Conservation (phyloP, 2,888 invertebrate genomes). For the Eumacrocentrus americanus region DNA sequence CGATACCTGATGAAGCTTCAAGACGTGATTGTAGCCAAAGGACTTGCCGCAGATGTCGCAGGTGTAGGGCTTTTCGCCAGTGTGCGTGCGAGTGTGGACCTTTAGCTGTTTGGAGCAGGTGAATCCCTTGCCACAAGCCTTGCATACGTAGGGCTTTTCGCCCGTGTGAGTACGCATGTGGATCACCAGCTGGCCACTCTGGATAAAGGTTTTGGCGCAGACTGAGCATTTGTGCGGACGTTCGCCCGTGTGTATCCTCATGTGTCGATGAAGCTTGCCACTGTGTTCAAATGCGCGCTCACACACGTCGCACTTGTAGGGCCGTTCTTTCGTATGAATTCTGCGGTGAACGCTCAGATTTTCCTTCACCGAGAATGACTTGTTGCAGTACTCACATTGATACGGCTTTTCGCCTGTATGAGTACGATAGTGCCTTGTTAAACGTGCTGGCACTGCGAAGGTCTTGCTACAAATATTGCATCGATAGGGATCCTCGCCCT, state of each 20-base stretch:
- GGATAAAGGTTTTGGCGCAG: conserved; percentile 89
- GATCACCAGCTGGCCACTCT: conserved; percentile 88
- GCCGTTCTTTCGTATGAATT: conserved; percentile 90
- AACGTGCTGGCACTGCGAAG: conserved; percentile 86
- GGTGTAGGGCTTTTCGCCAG: conserved; percentile 88
- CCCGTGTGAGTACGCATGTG: conserved; percentile 90
- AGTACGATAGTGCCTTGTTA: conserved; percentile 84
- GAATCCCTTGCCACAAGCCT: conserved; percentile 87
- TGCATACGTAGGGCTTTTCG: conserved; percentile 82
- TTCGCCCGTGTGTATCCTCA: conserved; percentile 89
- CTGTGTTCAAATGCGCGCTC: conserved; percentile 89
- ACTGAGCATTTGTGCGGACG: conserved; percentile 88
- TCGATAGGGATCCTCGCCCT: conserved; percentile 76
- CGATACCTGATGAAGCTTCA: conserved; percentile 87
- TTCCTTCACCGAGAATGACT: conserved; percentile 91
- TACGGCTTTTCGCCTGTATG: conserved; percentile 92
- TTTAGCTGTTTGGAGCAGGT: conserved; percentile 91
- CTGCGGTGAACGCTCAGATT: conserved; percentile 86
- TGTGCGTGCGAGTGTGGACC: conserved; percentile 89
- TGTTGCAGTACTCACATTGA: conserved; percentile 90
- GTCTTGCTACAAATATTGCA: conserved; percentile 91
- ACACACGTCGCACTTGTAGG: conserved; percentile 88
- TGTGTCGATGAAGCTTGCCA: conserved; percentile 87
- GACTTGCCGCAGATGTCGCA: conserved; percentile 91
- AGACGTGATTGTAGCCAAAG: conserved; percentile 90